Evolutionary conservation across 2,113 vertebrate genomes (phyloP).

Genomic region (Anhinga anhinga): DNA sequence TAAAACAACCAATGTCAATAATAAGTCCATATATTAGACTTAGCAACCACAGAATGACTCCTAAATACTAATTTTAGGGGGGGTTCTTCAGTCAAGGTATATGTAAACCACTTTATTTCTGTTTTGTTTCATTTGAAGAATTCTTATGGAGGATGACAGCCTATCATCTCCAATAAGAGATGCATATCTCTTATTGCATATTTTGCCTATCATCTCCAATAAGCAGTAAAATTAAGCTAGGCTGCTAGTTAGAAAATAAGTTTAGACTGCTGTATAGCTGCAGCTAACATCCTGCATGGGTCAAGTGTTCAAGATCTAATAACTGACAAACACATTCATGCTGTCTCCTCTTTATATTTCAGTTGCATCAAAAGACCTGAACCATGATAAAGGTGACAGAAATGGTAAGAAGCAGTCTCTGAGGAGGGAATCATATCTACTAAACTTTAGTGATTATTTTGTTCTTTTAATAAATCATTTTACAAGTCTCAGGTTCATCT

Average conservation of each 20-base stretch:
- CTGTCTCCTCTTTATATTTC: not conserved
- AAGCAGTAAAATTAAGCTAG: not conserved
- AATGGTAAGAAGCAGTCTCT: not conserved
- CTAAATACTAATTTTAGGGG: not conserved
- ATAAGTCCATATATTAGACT: no score
- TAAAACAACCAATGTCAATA: not conserved
- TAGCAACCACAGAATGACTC: not conserved
- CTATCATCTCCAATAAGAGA: not conserved
- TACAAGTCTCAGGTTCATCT: not conserved
- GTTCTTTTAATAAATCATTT: not conserved
- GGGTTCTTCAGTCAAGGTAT: not conserved
- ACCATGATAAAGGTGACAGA: not conserved
- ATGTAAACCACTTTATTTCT: not conserved
- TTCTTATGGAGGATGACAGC: not conserved
- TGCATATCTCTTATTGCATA: no score
- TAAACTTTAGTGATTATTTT: not conserved
- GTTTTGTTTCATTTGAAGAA: not conserved
- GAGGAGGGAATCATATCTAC: not conserved
- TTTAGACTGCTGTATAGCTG: not conserved
- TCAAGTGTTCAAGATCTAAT: not conserved
- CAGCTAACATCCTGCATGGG: not conserved
- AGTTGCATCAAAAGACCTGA: not conserved
- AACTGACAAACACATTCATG: not conserved
- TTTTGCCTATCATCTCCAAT: not conserved
- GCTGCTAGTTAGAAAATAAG: not conserved